Base-by-base conservation (phyloP, 2,113 vertebrate genomes). In the Phodopus roborovskii region DNA sequence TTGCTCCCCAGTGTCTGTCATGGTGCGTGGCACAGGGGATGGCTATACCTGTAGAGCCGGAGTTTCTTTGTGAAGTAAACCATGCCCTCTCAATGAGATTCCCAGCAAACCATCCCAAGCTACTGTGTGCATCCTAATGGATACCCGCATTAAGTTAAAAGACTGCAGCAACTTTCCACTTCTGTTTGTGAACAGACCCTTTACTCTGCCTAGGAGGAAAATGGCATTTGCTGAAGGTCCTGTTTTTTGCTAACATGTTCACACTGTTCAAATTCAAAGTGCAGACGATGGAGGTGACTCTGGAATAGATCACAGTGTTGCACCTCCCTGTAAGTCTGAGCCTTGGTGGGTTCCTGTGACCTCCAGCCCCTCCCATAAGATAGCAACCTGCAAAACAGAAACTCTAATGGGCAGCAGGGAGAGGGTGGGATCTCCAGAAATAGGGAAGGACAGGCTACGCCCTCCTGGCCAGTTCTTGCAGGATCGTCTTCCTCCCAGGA, bases 401-500 rank as follows among this genome's bases (percentile, higher is more conserved):
- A 97, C 98, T 97, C 73, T 92, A 91, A 94, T 91, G 97, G 97
- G 95, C 95, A 78, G 95, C 85, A 88, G 94, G 82, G 71, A 75
- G 91, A 97, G 98, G 98, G 98, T 97, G 98, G 98, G 97, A 98
- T 98, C 98, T 98, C 98, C 98, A 98, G 97, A 98, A 99, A 98
- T 97, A 98, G 98, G 98, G 99, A 99, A 99, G 98, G 88, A 97
- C 97, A 64, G 74, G 81, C 96, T 94, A 96, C 62, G 74, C 97
- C 98, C 98, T 97, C 94, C 97, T 97, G 97, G 97, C 97, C 94
- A 93, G 94, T 97, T 97, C 98, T 94, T 97, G 98, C 98, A 98
- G 99, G 98, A 99, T 98, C 97, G 97, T 97, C 95, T 86, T 96
- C 96, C 97, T 97, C 98, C 93, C 96, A 45, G 58, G 75, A 97